Percentiles rank a stretch among this genome's conserved stretches.
These are phyloP conservation scores for Axis porcinus DNA, from an alignment of 2,113 vertebrate species.

Conservation along the genomic window DNA sequence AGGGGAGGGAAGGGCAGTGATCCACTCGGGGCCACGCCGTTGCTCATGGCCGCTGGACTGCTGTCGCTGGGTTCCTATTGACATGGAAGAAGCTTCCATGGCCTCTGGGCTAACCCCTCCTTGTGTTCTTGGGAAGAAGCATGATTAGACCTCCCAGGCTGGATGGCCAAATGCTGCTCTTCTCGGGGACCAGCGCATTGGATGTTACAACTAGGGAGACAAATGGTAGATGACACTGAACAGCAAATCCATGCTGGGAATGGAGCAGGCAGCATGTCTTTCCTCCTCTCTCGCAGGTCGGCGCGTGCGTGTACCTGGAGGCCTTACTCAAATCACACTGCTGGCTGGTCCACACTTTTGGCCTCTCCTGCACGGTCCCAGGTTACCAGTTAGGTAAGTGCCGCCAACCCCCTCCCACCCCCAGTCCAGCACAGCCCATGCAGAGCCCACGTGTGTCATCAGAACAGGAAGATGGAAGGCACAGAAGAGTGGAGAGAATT, in stretches of 20 bases:
- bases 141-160: neutral
- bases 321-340: slow-evolving; percentile 78
- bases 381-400: slow-evolving; percentile 81
- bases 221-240: too few relatives aligned
- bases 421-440: too few relatives aligned
- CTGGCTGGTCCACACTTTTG: slow-evolving; percentile 83
- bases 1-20: neutral
- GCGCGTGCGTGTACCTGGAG: slow-evolving; percentile 80
- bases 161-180: neutral
- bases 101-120: neutral
- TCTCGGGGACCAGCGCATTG: fast-evolving
- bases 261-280: fast-evolving
- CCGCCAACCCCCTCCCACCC: fast-evolving
- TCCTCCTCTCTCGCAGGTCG: slow-evolving; percentile 65
- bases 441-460: fast-evolving
- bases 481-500: neutral
- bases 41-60: fast-evolving
- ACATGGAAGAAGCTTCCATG: fast-evolving
- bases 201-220: neutral
- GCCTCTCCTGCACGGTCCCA: slow-evolving; percentile 83
- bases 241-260: fast-evolving
- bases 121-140: neutral
- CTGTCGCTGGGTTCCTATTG: neutral
- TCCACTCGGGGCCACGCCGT: fast-evolving
- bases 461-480: neutral